Conservation (phyloP, 2,888 invertebrate species). For the Papilio demoleus region DNA sequence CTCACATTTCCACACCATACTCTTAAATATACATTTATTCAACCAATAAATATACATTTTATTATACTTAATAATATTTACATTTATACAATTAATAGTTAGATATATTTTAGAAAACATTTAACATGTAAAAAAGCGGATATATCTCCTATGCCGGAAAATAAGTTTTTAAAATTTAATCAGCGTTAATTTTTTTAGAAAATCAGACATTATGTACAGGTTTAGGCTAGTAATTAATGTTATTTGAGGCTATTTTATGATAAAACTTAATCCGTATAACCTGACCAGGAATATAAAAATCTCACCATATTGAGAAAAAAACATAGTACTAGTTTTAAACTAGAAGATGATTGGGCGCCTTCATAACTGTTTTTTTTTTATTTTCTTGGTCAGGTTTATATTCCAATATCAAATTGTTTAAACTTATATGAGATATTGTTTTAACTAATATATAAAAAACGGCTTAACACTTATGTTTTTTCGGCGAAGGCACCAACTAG, state of each 20-base stretch:
- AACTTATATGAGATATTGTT: too few species aligned
- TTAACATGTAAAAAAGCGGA: conserved; percentile 37
- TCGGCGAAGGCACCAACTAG: too few species aligned
- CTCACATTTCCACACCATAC: conserved; percentile 29
- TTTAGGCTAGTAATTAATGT: neutral
- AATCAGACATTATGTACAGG: conserved; percentile 29
- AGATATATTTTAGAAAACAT: conserved; percentile 30
- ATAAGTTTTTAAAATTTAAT: conserved; percentile 8
- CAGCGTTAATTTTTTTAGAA: conserved; percentile 3
- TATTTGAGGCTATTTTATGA: conserved; percentile 6
- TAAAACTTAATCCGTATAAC: neutral
- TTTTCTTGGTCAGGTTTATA: too few species aligned
- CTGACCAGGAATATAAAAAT: too few species aligned
- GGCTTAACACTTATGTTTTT: too few species aligned
- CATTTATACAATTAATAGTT: conserved; percentile 47
- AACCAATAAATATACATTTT: conserved; percentile 39
- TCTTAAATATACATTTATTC: conserved; percentile 13
- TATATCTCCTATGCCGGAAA: conserved; percentile 14
- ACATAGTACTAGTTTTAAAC: too few species aligned
- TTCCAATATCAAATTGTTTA: too few species aligned
- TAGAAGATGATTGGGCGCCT: too few species aligned
- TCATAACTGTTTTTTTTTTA: too few species aligned
- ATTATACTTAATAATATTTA: conserved; percentile 44
- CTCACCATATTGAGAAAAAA: too few species aligned
- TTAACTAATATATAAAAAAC: too few species aligned